Evolutionary conservation across 2,797 vertebrate species (phyloP).

Genomic region (Chloroceryle inda): DNA sequence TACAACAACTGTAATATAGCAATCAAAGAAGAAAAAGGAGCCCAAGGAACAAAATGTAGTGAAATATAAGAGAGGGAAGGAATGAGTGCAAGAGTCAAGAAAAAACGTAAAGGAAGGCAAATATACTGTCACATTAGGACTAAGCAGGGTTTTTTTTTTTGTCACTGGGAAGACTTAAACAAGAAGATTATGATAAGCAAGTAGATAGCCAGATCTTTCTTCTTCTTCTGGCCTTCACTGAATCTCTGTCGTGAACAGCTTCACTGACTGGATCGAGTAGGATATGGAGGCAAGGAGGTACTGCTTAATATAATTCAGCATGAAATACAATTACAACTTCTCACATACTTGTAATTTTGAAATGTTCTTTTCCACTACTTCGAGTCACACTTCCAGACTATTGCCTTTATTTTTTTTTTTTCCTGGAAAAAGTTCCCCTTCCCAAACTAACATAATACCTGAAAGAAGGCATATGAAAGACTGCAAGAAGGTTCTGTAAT

Average conservation of each 20-base stretch:
- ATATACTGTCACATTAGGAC: background rate
- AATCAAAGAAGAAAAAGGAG: background rate
- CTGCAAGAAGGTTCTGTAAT: background rate
- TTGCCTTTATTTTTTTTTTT: background rate
- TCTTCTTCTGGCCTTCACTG: background rate
- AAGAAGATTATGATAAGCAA: background rate
- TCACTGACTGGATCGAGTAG: background rate
- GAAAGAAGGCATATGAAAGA: conserved; percentile 7
- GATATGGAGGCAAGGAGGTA: background rate
- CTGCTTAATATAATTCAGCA: background rate
- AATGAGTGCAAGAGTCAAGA: background rate
- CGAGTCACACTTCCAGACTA: background rate
- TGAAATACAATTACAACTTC: background rate
- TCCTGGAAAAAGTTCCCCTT: background rate
- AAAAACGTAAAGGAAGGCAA: background rate
- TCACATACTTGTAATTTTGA: background rate
- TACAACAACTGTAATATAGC: background rate
- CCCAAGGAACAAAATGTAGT: background rate
- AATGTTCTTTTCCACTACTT: background rate
- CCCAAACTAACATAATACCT: background rate
- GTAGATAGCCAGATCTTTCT: background rate
- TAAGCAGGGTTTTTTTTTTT: background rate
- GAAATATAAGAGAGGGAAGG: background rate
- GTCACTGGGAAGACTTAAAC: background rate
- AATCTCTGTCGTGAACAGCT: background rate